These are phyloP conservation scores for Porphyrio hochstetteri DNA, from an alignment of 2,113 vertebrate genomes.

Conservation along the genomic window DNA sequence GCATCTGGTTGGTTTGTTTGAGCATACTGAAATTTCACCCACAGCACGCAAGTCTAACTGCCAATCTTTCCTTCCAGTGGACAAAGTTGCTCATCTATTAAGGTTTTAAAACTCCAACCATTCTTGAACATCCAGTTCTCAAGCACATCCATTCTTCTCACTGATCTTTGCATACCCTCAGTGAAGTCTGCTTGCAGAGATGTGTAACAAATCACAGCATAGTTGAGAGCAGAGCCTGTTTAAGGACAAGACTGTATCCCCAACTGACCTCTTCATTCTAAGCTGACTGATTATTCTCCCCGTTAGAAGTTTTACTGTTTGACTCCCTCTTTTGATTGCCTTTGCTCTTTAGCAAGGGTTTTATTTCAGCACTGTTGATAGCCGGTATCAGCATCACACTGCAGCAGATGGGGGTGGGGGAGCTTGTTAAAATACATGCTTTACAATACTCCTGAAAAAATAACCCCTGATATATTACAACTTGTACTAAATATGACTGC, in stretches of 20 bases:
- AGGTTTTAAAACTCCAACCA: not conserved
- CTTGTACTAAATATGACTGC: not conserved
- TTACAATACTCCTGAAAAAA: constrained; percentile 21
- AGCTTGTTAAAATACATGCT: constrained; percentile 24
- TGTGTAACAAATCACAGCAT: not conserved
- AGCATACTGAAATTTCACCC: not conserved
- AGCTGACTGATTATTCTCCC: not conserved
- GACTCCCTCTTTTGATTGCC: not conserved
- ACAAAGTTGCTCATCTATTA: not conserved
- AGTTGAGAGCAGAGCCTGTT: not conserved
- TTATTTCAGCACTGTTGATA: constrained; percentile 42
- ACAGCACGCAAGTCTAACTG: not conserved
- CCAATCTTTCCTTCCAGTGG: not conserved
- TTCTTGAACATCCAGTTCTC: not conserved
- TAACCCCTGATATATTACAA: not conserved
- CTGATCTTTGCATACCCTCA: not conserved
- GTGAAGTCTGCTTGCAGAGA: not conserved
- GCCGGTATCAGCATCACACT: not conserved
- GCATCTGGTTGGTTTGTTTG: not conserved
- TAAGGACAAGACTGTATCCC: not conserved
- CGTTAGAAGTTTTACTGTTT: not conserved
- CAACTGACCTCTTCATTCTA: not conserved
- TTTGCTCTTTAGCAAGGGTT: not conserved
- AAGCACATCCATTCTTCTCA: not conserved
- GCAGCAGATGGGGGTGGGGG: not conserved